These are phyloP conservation scores for Intellagama lesueurii DNA, from an alignment of 2,797 vertebrate genomes.

Conservation along the genomic window DNA sequence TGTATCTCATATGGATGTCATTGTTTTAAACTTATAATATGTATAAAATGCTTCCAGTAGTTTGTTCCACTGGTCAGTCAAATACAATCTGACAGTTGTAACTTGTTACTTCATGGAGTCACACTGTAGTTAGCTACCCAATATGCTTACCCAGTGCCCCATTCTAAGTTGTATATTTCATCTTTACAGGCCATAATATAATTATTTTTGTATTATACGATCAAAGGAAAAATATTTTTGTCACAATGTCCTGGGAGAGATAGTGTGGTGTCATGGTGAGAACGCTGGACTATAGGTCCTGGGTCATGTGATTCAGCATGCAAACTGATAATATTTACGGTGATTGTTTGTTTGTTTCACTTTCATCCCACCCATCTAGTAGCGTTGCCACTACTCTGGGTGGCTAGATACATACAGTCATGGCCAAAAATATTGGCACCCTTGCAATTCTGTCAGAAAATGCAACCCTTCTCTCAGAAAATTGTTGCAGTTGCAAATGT, in stretches of 20 bases:
- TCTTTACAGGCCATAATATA: not conserved
- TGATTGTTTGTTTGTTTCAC: no score
- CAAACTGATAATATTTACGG: no score
- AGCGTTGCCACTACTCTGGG: no score
- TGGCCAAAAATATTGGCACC: no score
- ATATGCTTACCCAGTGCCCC: not conserved
- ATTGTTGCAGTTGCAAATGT: no score
- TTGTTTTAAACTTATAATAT: constrained; percentile 48
- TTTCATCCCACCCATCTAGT: no score
- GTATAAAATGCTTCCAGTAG: constrained; percentile 41
- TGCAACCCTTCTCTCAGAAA: no score
- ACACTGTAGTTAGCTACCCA: not conserved
- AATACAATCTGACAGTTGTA: not conserved
- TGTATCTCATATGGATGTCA: not conserved
- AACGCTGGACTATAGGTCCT: not conserved
- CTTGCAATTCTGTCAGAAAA: no score
- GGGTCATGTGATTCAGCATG: not conserved
- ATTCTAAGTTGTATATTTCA: not conserved
- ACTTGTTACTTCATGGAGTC: not conserved
- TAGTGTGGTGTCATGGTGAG: not conserved
- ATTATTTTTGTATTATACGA: not conserved
- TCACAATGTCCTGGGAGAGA: not conserved
- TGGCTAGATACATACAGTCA: no score
- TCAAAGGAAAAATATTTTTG: not conserved
- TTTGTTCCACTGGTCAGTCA: constrained; percentile 11